phyloP scores from a whole-genome alignment of 2,113 vertebrate genomes.

The Elachura formosa region DNA sequence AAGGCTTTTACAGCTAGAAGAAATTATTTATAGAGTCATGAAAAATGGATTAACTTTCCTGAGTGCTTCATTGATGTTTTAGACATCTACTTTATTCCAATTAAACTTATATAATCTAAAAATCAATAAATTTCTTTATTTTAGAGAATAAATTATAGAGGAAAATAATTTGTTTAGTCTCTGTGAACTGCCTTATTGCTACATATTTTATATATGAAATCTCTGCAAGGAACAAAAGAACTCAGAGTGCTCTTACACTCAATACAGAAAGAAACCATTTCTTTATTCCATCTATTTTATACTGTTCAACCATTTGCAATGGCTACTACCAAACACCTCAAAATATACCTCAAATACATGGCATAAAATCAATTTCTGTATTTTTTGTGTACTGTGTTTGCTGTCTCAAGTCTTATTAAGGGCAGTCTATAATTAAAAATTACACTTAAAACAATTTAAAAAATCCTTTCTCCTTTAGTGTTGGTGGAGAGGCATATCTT shows the following conservation, averaged over 20 bases:
- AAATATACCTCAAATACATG: neutral
- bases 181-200: conserved; percentile 26
- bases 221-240: neutral
- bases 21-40: conserved; percentile 54
- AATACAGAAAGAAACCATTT: neutral
- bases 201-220: conserved; percentile 10
- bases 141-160: conserved; percentile 16
- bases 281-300: neutral
- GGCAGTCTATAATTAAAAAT: neutral
- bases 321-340: neutral
- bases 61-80: conserved; percentile 24
- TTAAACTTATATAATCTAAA: conserved; percentile 48
- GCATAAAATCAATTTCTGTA: neutral
- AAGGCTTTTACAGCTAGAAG: conserved; percentile 41
- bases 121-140: conserved; percentile 44
- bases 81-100: conserved; percentile 28
- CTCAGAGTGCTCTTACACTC: neutral
- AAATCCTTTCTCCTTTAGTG: neutral
- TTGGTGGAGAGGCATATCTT: neutral
- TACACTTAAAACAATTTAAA: neutral
- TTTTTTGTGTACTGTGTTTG: neutral
- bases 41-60: conserved; percentile 50
- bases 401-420: neutral
- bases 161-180: conserved; percentile 29
- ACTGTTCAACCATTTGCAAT: neutral